A percentile compares a stretch with the other conserved stretches of the same genome.
Conservation (phyloP, 2,797 vertebrate species). For the Cuculus canorus region DNA sequence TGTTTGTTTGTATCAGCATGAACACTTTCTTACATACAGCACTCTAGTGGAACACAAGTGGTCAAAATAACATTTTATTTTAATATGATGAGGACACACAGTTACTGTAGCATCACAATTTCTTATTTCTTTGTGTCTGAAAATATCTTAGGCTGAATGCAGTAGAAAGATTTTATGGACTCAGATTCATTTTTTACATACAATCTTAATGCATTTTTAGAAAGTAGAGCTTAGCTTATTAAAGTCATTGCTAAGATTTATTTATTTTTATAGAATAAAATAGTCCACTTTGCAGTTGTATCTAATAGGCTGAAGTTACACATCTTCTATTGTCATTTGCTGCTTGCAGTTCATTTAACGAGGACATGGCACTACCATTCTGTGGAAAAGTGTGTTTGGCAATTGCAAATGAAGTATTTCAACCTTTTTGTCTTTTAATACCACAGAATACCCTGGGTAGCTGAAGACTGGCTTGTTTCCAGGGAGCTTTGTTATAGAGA, state of each 20-base stretch:
- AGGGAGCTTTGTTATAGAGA: background rate
- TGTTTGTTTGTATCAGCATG: conserved; percentile 14
- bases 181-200: background rate
- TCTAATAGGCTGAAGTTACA: background rate
- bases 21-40: conserved; percentile 37
- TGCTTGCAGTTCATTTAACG: conserved; percentile 21
- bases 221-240: background rate
- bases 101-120: background rate
- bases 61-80: conserved; percentile 37
- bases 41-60: background rate
- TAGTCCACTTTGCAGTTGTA: background rate
- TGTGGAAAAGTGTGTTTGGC: conserved; percentile 7
- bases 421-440: conserved; percentile 36
- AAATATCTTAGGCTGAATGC: background rate
- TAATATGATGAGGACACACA: background rate
- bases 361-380: background rate
- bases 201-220: background rate
- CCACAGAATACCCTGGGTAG: background rate
- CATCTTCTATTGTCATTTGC: background rate
- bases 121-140: conserved; percentile 21
- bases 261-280: conserved; percentile 3
- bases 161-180: conserved; percentile 10
- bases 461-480: conserved; percentile 24
- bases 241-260: background rate
- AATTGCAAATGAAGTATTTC: conserved; percentile 39